phyloP scores from a whole-genome alignment of 2,113 vertebrate genomes.

The Varanus salvator region DNA sequence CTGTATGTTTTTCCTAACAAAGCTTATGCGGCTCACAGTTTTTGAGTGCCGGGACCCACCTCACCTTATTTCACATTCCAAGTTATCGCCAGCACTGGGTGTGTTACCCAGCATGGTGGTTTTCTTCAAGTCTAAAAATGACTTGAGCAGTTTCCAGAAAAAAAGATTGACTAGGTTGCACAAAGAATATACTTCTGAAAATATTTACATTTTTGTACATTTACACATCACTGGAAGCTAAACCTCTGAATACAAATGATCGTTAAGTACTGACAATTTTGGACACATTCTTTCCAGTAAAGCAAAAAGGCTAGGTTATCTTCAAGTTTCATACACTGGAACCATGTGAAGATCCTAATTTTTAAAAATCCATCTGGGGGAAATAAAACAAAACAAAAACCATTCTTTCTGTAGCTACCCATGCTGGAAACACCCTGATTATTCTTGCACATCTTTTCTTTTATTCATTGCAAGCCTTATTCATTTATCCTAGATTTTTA shows the following conservation, averaged over 20 bases:
- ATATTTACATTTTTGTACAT: constrained; percentile 73
- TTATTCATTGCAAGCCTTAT: not conserved
- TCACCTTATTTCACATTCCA: not conserved
- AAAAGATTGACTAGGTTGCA: constrained; percentile 63
- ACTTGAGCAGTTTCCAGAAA: constrained; percentile 49
- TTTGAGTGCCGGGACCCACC: constrained; percentile 11
- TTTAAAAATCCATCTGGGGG: not conserved
- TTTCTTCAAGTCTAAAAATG: constrained; percentile 37
- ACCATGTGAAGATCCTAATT: constrained; percentile 37
- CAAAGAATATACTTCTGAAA: constrained; percentile 68
- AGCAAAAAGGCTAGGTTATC: constrained; percentile 41
- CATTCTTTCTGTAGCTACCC: not conserved
- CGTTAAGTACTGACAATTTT: constrained; percentile 64
- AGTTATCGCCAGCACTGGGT: not conserved
- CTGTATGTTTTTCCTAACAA: fast-evolving
- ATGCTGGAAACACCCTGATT: not conserved
- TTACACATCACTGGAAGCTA: constrained; percentile 65
- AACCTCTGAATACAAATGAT: constrained; percentile 64
- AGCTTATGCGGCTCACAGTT: not conserved
- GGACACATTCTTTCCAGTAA: constrained; percentile 53
- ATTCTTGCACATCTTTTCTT: not conserved
- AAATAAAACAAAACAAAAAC: not conserved
- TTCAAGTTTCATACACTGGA: constrained; percentile 45
- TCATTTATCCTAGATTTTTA: not conserved
- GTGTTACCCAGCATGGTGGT: not conserved